Conservation (phyloP, 1,140 invertebrate genomes). For the Drosophila kepulauana region DNA sequence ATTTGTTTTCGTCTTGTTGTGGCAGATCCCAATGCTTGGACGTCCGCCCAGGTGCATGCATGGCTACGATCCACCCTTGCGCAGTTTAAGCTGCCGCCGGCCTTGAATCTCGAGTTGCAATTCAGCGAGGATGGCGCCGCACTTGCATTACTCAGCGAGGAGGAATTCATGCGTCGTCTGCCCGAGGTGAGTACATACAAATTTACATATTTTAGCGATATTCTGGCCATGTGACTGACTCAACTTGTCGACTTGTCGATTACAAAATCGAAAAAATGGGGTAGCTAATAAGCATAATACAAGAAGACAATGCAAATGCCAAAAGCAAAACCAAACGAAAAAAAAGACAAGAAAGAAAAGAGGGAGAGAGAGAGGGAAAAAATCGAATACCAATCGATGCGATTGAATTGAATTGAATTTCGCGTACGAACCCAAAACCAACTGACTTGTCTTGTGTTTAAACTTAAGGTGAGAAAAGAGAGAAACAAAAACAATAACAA, state of each 20-base stretch:
- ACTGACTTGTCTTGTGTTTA: conserved; percentile 33
- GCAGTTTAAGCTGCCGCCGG: conserved; percentile 90
- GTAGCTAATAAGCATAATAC: conserved; percentile 59
- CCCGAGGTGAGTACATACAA: conserved; percentile 88
- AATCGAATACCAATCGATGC: conserved; percentile 58
- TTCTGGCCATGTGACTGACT: conserved; percentile 41
- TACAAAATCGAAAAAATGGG: conserved; percentile 67
- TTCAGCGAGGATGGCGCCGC: conserved; percentile 88
- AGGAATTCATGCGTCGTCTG: conserved; percentile 93
- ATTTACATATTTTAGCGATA: not conserved
- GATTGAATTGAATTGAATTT: conserved; percentile 77
- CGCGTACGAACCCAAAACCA: conserved; percentile 60
- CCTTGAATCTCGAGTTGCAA: conserved; percentile 91
- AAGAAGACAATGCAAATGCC: conserved; percentile 67
- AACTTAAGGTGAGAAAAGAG: conserved; percentile 25
- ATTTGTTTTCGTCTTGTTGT: conserved; percentile 32
- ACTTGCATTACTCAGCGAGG: conserved; percentile 91
- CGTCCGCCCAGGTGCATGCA: conserved; percentile 91
- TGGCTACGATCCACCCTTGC: conserved; percentile 94
- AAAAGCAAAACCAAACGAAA: conserved; percentile 40
- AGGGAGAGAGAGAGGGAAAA: not conserved
- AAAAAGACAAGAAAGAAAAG: conserved; percentile 42
- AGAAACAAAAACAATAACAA: conserved; percentile 46
- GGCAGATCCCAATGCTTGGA: conserved; percentile 95
- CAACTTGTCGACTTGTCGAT: conserved; percentile 50